Base-by-base conservation (phyloP, 2,888 invertebrate species). In the Hoplodrina blanda region DNA sequence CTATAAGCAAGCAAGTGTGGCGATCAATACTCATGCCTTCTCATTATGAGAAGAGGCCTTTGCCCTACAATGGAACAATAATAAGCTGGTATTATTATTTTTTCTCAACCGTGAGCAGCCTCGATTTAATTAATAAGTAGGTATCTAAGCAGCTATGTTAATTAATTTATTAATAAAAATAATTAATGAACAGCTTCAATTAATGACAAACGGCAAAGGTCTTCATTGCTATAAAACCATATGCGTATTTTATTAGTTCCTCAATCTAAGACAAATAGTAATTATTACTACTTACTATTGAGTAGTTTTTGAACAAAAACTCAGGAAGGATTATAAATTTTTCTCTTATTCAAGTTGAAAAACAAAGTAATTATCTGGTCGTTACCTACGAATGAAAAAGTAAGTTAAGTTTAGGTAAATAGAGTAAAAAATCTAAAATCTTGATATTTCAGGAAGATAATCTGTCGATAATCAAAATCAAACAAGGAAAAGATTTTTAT, bases 211-310 rank as follows among this genome's bases (percentile, higher is more conserved):
- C n/a, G 30, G 20, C 59, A 65, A 75, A 68, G 55, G 49, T 62
- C 17, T 67, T 63, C 17, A 54, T 61, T 55, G 67, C 49, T 59
- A 20, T 52, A 11, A 19, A 54, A 30, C 52, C 50, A 19, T 74
- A 37, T 56, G 11, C 57, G 63, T 54, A 62, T 60, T 69, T 69
- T 69, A 78, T 75, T 60, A 70, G 79, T 75, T 75, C 55, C 64
- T 59, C 46, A 52, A 63, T 56, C 20, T 10, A 41, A 52, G 25
- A 55, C 46, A 55, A 65, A 60, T 59, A 69, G 33, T 73, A 20
- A 53, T 73, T 61, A 67, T 52, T 37, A 10, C 60, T 15, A 37
- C 37, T 44, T 15, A 37, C 37, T 44, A 69, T 59, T 50, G 4
- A 52, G 50, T 64, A 5, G 20, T 59, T 72, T 66, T 54, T 4